Conservation (phyloP, 1,140 invertebrate species). For the Hylaeus anthracinus region DNA sequence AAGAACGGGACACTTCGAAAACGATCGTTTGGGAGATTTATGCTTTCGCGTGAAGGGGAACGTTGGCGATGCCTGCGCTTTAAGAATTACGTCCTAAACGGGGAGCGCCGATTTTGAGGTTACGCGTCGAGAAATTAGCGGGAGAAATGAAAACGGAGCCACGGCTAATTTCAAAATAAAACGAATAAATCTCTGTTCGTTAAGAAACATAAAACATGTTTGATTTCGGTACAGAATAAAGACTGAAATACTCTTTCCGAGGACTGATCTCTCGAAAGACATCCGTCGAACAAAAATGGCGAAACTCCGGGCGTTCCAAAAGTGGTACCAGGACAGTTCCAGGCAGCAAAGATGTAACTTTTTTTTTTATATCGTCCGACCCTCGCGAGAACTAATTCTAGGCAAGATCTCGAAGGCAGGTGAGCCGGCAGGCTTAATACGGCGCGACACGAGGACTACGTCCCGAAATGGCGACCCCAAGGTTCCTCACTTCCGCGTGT, state of each 20-base stretch:
- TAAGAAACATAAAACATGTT: too few relatives aligned
- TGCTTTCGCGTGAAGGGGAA: neutral
- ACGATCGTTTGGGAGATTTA: slow-evolving; percentile 15
- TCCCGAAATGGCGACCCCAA: slow-evolving; percentile 73
- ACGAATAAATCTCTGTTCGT: neutral
- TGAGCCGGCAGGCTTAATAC: slow-evolving; percentile 66
- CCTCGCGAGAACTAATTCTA: slow-evolving; percentile 47
- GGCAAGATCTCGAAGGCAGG: slow-evolving; percentile 29
- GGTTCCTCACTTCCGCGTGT: slow-evolving; percentile 74
- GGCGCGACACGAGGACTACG: slow-evolving; percentile 69
- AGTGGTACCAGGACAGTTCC: too few relatives aligned
- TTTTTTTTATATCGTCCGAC: slow-evolving; percentile 18
- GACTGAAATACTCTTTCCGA: too few relatives aligned
- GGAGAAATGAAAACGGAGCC: slow-evolving; percentile 6
- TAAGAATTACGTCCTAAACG: neutral
- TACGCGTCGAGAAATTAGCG: neutral
- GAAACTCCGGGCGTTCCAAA: too few relatives aligned
- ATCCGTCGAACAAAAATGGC: too few relatives aligned
- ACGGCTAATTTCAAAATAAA: too few relatives aligned
- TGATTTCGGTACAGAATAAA: too few relatives aligned
- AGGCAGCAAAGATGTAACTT: neutral
- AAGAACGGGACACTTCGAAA: neutral
- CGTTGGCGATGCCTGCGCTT: neutral
- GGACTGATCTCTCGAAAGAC: too few relatives aligned
- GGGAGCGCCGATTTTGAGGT: neutral